phyloP scores from a whole-genome alignment of 2,113 vertebrate genomes.

The Notiomystis cincta region DNA sequence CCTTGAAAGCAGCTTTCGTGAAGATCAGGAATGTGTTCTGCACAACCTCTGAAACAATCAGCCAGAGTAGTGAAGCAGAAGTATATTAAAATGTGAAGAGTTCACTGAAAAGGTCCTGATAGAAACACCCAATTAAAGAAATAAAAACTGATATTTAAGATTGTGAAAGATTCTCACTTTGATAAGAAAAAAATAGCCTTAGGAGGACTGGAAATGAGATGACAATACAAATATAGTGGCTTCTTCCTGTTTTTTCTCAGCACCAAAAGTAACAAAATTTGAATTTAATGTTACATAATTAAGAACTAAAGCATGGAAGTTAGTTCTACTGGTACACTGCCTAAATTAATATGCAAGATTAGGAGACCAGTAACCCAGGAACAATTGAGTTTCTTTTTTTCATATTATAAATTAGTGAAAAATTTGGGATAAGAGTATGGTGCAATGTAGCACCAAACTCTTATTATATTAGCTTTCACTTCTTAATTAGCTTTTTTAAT shows the following conservation, averaged over 20 bases:
- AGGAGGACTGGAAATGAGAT: conserved; percentile 54
- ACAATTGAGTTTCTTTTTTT: conserved; percentile 45
- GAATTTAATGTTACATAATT: conserved; percentile 72
- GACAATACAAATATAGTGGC: neutral
- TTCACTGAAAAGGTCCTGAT: conserved; percentile 62
- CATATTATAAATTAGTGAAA: conserved; percentile 24
- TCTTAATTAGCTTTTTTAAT: neutral
- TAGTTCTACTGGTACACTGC: conserved; percentile 50
- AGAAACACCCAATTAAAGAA: conserved; percentile 75
- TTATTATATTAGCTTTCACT: conserved; percentile 5
- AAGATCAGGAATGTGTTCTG: conserved; percentile 61
- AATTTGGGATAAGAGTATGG: neutral
- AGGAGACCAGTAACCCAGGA: conserved; percentile 65
- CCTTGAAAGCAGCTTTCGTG: conserved; percentile 54
- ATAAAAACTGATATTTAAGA: conserved; percentile 60
- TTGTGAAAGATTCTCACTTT: conserved; percentile 11
- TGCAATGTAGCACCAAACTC: neutral
- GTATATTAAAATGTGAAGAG: conserved; percentile 62
- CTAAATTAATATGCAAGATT: conserved; percentile 70
- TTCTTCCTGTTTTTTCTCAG: conserved; percentile 9
- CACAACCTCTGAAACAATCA: conserved; percentile 50
- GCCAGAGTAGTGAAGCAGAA: conserved; percentile 57
- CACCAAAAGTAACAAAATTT: conserved; percentile 55
- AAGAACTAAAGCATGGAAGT: conserved; percentile 69
- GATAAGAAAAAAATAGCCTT: conserved; percentile 32